These are phyloP conservation scores for Lepus townsendii DNA, from an alignment of 2,797 vertebrate species.

Conservation along the genomic window DNA sequence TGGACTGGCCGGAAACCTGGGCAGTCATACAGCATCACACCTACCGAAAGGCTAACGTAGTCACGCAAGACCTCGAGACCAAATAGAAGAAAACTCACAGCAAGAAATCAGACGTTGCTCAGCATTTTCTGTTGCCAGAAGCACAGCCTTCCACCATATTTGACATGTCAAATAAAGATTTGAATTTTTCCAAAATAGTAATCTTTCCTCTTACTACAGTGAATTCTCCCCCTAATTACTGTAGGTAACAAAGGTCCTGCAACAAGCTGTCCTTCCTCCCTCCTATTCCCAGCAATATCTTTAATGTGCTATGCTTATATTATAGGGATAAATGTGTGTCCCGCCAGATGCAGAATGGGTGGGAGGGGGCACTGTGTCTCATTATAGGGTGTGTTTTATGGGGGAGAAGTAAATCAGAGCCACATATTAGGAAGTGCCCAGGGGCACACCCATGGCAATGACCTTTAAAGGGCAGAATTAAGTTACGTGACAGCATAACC, in stretches of 20 bases:
- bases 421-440: constrained; percentile 62
- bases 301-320: neutral
- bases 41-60: neutral
- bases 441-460: constrained; percentile 72
- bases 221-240: neutral
- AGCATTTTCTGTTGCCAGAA: neutral
- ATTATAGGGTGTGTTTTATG: constrained; percentile 50
- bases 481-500: constrained; percentile 75
- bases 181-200: neutral
- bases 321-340: neutral
- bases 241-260: neutral
- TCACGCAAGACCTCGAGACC: neutral
- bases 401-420: constrained; percentile 71
- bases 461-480: constrained; percentile 85
- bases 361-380: neutral
- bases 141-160: neutral
- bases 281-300: neutral
- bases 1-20: neutral
- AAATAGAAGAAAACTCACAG: neutral
- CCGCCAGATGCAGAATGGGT: neutral
- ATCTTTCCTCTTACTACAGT: neutral
- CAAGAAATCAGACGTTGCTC: neutral
- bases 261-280: neutral
- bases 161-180: neutral
- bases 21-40: neutral